Conservation (phyloP, 2,113 vertebrate species). For the Prinia subflava region DNA sequence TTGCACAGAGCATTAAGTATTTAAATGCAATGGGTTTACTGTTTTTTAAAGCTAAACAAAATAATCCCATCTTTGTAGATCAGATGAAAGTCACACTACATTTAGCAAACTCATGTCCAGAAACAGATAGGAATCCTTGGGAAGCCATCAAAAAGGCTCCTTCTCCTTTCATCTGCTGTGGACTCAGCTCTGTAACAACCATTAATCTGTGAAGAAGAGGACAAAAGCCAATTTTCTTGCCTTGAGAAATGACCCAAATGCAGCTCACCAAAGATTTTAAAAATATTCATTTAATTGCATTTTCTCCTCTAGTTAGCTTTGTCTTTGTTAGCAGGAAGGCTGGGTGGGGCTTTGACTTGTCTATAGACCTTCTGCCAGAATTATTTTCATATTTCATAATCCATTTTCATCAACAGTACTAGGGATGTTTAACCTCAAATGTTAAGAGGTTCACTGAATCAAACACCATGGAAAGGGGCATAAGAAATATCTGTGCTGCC, state of each 20-base stretch:
- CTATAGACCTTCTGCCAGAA: not conserved
- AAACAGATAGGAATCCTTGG: not conserved
- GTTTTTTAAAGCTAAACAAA: not conserved
- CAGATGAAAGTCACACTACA: not conserved
- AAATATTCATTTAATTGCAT: not conserved
- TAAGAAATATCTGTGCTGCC: not conserved
- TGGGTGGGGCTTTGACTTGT: not conserved
- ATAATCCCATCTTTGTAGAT: not conserved
- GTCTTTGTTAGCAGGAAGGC: not conserved
- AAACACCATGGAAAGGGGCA: not conserved
- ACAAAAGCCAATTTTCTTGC: constrained; percentile 1
- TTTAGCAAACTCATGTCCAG: not conserved
- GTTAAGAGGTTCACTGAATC: not conserved
- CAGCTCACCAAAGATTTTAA: not conserved
- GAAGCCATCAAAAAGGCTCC: not conserved
- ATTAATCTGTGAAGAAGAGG: not conserved
- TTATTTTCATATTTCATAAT: not conserved
- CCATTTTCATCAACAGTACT: not conserved
- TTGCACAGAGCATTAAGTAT: not conserved
- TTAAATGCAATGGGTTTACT: not conserved
- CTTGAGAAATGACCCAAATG: not conserved
- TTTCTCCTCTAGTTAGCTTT: not conserved
- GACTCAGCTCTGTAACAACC: not conserved
- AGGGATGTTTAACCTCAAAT: not conserved
- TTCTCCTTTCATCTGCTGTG: not conserved